Conservation (phyloP, 2,888 invertebrate species). For the Nomada ferruginata region DNA sequence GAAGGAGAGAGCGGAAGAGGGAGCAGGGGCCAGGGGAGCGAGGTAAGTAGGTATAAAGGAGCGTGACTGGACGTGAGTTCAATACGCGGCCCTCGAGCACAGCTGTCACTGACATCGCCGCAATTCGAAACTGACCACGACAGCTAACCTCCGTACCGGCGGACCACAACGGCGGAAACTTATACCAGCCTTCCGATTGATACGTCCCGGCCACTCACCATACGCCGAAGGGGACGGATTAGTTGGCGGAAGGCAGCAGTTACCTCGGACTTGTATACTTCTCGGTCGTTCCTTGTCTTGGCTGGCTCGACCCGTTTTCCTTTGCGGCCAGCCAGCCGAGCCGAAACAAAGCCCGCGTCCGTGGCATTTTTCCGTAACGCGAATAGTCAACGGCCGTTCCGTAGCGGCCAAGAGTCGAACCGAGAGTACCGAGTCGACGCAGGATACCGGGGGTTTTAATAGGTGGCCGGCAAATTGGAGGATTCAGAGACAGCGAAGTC, state of each 20-base stretch:
- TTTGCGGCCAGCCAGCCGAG: not conserved
- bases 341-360: not conserved
- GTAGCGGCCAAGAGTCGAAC: not conserved
- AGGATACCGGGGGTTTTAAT: constrained; percentile 54
- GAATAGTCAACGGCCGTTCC: not conserved
- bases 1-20: constrained; percentile 14
- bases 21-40: constrained; percentile 47
- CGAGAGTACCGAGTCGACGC: constrained; percentile 21
- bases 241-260: constrained; percentile 72
- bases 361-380: not conserved
- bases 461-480: constrained; percentile 65
- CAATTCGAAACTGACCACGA: constrained; percentile 84
- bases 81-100: constrained; percentile 82
- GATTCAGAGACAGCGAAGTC: constrained; percentile 66
- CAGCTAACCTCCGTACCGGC: constrained; percentile 79
- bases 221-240: constrained; percentile 82
- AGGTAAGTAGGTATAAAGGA: constrained; percentile 83
- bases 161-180: constrained; percentile 83
- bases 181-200: constrained; percentile 83
- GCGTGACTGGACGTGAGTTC: constrained; percentile 83
- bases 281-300: not conserved
- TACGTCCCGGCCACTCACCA: constrained; percentile 83
- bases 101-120: constrained; percentile 83
- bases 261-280: constrained; percentile 18
- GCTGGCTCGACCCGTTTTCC: not conserved